Base-by-base conservation (phyloP, 37 sponge, comb jelly and placozoan species). In the Mnemiopsis leidyi region DNA sequence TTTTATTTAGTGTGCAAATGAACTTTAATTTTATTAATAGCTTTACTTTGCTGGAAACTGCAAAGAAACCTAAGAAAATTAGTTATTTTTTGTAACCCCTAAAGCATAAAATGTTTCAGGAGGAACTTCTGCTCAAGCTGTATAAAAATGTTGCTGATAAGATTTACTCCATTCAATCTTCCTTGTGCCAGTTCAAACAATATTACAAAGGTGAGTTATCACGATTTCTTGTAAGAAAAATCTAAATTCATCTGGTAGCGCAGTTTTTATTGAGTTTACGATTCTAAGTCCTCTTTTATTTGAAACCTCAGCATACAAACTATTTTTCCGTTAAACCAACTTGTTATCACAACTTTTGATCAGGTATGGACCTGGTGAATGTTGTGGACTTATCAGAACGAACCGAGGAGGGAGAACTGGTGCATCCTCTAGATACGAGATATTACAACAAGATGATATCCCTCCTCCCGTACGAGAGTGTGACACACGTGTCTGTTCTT, bases 401-500 rank as follows among this genome's bases (percentile, higher is more conserved):
- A 37, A 85, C 33, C 9, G 90, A 85, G 90, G 90, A 85, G 21
- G 90, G 90, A 21, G 90, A 85, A 37, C 48, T 39, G 23, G 9
- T 85, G 36, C 24, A 40, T 29, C 32, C 48, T 23, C 48, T 94
- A 69, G 94, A 95, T 71, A 93, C 92, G 93, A 71, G 95, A 2
- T 68, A 93, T 82, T 97, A 97, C 83, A 88, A 93, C 67, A 82
- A 94, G 18, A 76, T 96, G 32, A 76, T 97, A 36, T 76, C 69
- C 5, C 48, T 29, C 0, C 92, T 97, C 23, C 97, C 97, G 32
- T 76, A 94, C 79, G 95, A 96, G 71, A 77, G 93, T 69, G 76
- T 39, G 38, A 79, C 93, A 33, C 92, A 95, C 16, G 94, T 95
- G 32, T 71, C 94, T 28, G 93, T 97, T 0, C 68, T 97, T 16